Conservation (phyloP, 2,113 vertebrate species). For the Siniperca knerii region DNA sequence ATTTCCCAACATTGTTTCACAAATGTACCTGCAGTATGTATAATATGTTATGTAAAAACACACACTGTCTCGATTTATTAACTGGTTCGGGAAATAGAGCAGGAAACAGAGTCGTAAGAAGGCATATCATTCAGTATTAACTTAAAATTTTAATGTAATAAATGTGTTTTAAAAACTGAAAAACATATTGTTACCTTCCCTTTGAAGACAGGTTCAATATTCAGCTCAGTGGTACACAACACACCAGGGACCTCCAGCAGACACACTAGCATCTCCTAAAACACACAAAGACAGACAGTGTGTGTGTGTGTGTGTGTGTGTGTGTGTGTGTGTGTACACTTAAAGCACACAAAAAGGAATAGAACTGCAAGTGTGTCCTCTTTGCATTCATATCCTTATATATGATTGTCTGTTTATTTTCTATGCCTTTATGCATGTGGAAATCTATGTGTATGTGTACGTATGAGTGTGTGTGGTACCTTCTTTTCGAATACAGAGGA, state of each 20-base stretch:
- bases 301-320: not conserved
- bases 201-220: conserved; percentile 86
- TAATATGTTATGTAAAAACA: not conserved
- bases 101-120: not conserved
- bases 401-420: not conserved
- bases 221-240: conserved; percentile 86
- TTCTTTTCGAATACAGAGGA: conserved; percentile 89
- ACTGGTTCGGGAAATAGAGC: not conserved
- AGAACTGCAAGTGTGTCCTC: not conserved
- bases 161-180: not conserved
- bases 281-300: conserved; percentile 18
- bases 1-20: not conserved
- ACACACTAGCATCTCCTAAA: conserved; percentile 71
- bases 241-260: conserved; percentile 89
- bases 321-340: not conserved
- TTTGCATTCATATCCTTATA: conserved; percentile 32
- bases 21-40: not conserved
- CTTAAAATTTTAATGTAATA: not conserved
- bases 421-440: not conserved
- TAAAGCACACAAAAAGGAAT: not conserved
- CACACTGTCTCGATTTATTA: conserved; percentile 1
- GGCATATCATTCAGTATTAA: not conserved
- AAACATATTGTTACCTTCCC: conserved; percentile 80
- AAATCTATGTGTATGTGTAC: conserved; percentile 2
- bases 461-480: conserved; percentile 79